These are phyloP conservation scores for Dolichoris vasculosae DNA, from an alignment of 1,140 invertebrate genomes.

Conservation along the genomic window DNA sequence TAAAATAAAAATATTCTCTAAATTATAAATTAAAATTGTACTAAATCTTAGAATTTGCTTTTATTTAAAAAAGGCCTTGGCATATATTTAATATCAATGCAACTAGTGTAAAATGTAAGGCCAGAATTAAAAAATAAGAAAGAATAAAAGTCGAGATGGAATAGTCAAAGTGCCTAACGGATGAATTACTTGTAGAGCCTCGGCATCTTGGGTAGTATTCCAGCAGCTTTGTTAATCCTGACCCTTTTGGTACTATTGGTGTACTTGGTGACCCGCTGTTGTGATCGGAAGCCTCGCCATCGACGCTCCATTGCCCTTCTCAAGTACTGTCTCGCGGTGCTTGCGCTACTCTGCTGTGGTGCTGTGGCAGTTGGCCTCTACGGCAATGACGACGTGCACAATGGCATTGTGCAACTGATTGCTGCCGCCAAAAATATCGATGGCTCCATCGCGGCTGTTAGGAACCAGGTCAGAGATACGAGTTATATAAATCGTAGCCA, in stretches of 20 bases:
- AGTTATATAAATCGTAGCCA: neutral
- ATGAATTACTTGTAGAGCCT: constrained; percentile 80
- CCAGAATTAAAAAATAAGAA: too few relatives aligned
- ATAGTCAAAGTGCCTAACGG: neutral
- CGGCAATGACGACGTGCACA: constrained; percentile 95
- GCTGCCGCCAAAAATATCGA: constrained; percentile 86
- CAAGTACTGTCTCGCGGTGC: constrained; percentile 87
- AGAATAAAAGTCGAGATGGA: too few relatives aligned
- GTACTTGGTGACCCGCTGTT: constrained; percentile 94
- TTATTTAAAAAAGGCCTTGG: too few relatives aligned
- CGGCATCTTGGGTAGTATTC: constrained; percentile 91
- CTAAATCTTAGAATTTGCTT: too few relatives aligned
- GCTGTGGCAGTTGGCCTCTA: constrained; percentile 88
- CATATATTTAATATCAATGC: too few relatives aligned
- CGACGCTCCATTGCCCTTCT: constrained; percentile 88
- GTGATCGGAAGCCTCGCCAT: constrained; percentile 90
- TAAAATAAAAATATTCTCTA: too few relatives aligned
- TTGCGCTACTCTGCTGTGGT: constrained; percentile 88
- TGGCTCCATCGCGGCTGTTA: constrained; percentile 80
- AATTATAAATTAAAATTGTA: too few relatives aligned
- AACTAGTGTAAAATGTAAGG: too few relatives aligned
- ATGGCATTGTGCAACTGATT: constrained; percentile 87
- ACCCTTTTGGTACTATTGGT: constrained; percentile 90
- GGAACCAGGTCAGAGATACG: constrained; percentile 81
- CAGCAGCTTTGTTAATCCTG: constrained; percentile 91